Base-by-base conservation (phyloP, 2,797 vertebrate species). In the Clamator glandarius region DNA sequence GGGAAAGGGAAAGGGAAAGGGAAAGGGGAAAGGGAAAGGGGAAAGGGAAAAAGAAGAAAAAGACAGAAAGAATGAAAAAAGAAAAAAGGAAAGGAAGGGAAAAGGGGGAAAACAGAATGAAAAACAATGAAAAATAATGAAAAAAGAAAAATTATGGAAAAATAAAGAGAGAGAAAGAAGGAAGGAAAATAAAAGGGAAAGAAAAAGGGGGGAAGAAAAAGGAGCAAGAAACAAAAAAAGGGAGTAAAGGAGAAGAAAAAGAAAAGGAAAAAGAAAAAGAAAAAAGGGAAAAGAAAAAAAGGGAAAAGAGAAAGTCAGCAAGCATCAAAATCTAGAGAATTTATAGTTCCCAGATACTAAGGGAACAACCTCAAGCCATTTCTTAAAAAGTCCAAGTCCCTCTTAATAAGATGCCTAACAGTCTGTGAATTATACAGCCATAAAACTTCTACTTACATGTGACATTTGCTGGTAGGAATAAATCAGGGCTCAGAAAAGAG, bases 361-460 rank as follows among this genome's bases (percentile, higher is more conserved):
- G 70, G 82, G 87, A 72, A 87, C 77, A 76, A 70, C 42, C 51
- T 54, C 54, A 4, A 92, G 87, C n/a, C 41, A 77, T 73, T 91
- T 84, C 83, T 63, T 42, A 33, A 67, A 28, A 86, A 67, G 70
- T 52, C 55, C 6, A 2, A 90, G 85, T 78, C 90, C 70, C 87
- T 93, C 78, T 62, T 91, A 94, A 93, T 72, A 84, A 84, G 91
- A 87, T 87, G 78, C 92, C 91, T 51, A 94, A 89, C 91, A 87
- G 73, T 33, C 89, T 84, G 86, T 36, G 48, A 96, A 91, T 85
- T 87, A 58, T 6, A 69, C 64, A 72, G 91, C 77, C 92, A 90
- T 74, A 93, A 41, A 70, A 79, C 61, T 93, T 42, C 44, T 66
- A 70, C 92, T 91, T 79, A 51, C 76, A 55, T 48, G 70, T 82